These are phyloP conservation scores for Myotis pilosus DNA, from an alignment of 2,797 vertebrate genomes.

Conservation along the genomic window DNA sequence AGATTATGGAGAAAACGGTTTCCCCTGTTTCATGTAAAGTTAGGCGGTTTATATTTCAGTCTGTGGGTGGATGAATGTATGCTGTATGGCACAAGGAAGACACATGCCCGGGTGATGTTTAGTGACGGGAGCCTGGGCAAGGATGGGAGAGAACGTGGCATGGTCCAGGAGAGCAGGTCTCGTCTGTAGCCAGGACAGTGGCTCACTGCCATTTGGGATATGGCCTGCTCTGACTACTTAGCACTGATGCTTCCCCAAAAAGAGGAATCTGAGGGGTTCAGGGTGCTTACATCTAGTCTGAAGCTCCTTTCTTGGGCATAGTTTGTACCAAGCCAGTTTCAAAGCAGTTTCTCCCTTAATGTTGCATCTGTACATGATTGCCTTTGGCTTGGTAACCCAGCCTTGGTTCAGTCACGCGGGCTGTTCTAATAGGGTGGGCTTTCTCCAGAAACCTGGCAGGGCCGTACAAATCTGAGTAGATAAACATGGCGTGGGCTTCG, in stretches of 20 bases:
- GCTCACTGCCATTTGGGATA: not conserved
- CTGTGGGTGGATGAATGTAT: not conserved
- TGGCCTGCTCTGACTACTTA: not conserved
- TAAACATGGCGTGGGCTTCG: not conserved
- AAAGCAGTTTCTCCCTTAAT: not conserved
- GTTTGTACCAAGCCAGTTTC: not conserved
- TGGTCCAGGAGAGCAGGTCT: not conserved
- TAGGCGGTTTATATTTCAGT: not conserved
- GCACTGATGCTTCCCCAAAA: not conserved
- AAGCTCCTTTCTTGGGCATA: not conserved
- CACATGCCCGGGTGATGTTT: not conserved
- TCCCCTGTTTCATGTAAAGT: not conserved
- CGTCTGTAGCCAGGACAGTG: not conserved
- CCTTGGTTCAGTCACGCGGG: not conserved
- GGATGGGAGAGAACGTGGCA: not conserved
- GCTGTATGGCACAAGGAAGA: not conserved
- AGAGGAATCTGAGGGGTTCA: not conserved
- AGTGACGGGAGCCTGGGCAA: not conserved
- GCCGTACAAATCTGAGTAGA: not conserved
- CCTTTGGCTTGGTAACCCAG: not conserved
- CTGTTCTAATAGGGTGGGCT: not conserved
- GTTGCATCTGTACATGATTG: not conserved
- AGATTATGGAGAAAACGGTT: not conserved
- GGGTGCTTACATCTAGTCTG: not conserved
- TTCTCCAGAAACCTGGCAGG: not conserved